These are phyloP conservation scores for Steinernema hermaphroditum DNA, from an alignment of 2,888 invertebrate genomes.

Conservation along the genomic window DNA sequence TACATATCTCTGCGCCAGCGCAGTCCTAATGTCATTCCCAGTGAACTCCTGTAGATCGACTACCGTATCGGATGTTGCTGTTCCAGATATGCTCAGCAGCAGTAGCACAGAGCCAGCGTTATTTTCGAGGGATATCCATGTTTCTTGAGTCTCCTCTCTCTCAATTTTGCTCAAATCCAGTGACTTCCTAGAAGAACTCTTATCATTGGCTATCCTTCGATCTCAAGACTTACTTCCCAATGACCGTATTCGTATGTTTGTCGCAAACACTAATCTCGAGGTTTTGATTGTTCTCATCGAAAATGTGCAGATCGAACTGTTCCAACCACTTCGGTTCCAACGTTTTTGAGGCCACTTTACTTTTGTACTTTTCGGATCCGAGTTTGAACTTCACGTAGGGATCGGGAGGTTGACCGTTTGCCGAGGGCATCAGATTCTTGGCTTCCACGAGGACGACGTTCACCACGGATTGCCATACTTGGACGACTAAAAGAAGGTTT, in stretches of 20 bases:
- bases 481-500: constrained; percentile 67
- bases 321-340: constrained; percentile 90
- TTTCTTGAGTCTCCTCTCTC: constrained; percentile 85
- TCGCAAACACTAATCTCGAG: constrained; percentile 90
- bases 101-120: constrained; percentile 76
- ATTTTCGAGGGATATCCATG: constrained; percentile 87
- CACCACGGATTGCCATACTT: constrained; percentile 95
- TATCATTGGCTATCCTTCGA: constrained; percentile 20
- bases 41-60: constrained; percentile 77
- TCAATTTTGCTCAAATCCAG: constrained; percentile 83
- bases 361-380: constrained; percentile 95
- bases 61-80: constrained; percentile 87
- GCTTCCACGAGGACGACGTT: constrained; percentile 96
- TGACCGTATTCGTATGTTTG: constrained; percentile 79
- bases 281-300: constrained; percentile 87
- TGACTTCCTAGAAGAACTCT: constrained; percentile 73
- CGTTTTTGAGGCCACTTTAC: constrained; percentile 74
- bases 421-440: constrained; percentile 21
- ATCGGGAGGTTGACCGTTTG: constrained; percentile 46
- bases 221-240: constrained; percentile 78
- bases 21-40: constrained; percentile 48
- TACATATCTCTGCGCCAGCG: constrained; percentile 45
- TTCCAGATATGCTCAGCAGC: constrained; percentile 89
- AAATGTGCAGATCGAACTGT: constrained; percentile 93
- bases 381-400: constrained; percentile 95